Base-by-base conservation (phyloP, 2,888 invertebrate genomes). In the Euzophera pinguis region DNA sequence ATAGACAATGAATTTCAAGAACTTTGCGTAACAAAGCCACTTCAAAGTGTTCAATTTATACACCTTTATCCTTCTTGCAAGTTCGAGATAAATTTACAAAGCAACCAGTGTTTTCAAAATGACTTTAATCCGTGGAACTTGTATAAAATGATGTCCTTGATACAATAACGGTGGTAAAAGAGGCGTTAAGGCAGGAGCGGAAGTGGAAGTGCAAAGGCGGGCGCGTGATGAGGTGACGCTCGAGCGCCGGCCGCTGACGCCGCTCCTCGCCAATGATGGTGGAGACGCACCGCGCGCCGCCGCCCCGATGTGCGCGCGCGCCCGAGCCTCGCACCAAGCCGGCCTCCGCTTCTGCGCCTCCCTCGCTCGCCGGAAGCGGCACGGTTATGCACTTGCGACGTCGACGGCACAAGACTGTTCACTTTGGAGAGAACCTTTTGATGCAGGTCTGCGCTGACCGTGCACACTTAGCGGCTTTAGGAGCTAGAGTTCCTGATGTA, bases 401-500 rank as follows among this genome's bases (percentile, higher is more conserved):
- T 54, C 92, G 94, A 52, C 92, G 95, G 55, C 94, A 95, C 84
- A 95, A 95, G 82, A 95, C 95, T 48, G 95, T 95, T 49, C 95
- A 95, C 81, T 95, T 95, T 74, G 95, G 95, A 55, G 95, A 95
- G 74, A 95, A 94, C 78, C 90, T 95, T 27, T 79, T 94, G 63
- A 92, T 94, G 80, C 94, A 94, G 80, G 94, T 94, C 50, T 94
- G 94, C 79, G 93, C 94, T 60, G 94, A 94, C 80, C 92, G 94
- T 53, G 93, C 90, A 13, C 90, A 90, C 64, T 74, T 90, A 58
- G 82, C 90, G 41, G 88, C 90, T 42, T 80, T 90, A 52, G 91
- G 91, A 41, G 90, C 90, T 39, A 78, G 90, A 58, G 75, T 89
- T 51, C 90, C 90, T 14, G 89, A 90, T 65, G 78, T 90, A 64